Evolutionary conservation across 2,113 vertebrate genomes (phyloP), one percentile per base, ranked within the genome.

Genomic region (Poeciliopsis occidentalis): DNA sequence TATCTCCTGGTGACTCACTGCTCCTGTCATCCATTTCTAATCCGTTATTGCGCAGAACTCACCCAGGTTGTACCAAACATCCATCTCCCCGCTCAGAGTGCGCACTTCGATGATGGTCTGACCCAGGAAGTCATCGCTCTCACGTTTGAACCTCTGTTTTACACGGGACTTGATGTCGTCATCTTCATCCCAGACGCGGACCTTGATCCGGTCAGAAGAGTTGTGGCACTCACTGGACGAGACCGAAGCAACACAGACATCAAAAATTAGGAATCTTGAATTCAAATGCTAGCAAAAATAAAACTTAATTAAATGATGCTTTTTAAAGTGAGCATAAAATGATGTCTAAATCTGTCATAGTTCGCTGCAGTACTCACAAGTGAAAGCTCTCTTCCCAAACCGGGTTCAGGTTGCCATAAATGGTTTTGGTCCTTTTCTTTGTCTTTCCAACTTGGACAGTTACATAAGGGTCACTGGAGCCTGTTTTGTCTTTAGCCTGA

Each of bases 1-100:
- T 69, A 75, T 80, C 76, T 71, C 65, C n/a, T 29, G 34, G n/a
- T 17, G 19, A 57, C 71, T 69, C 19, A 2, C 41, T 73, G 51
- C 30, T 75, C 60, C 47, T 64, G 27, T 78, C 64, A 75, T 69
- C 64, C 10, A 3, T 70, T 71, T 78, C 34, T 76, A 79, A 86
- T 69, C 69, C 66, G 19, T 67, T 69, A 74, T 78, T 32, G 70
- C 37, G 12, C 62, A 60, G 60, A 77, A 75, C 96, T 94, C 86
- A 99, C 98, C 98, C 10, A 99, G 93, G 88, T 98, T 99, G 93
- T 99, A 99, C 97, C 98, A 99, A 70, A 99, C 97, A 8, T 99
- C 98, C 98, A 99, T 99, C 92, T 99, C 98, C 70, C 98, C 98
- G 0, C 98, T 99, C 80, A 99, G 95, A 0, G 97, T 99, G 81